Evolutionary conservation across 2,888 invertebrate species (phyloP), one percentile per base, ranked within the genome.

Genomic region (Caenorhabditis virilis): DNA sequence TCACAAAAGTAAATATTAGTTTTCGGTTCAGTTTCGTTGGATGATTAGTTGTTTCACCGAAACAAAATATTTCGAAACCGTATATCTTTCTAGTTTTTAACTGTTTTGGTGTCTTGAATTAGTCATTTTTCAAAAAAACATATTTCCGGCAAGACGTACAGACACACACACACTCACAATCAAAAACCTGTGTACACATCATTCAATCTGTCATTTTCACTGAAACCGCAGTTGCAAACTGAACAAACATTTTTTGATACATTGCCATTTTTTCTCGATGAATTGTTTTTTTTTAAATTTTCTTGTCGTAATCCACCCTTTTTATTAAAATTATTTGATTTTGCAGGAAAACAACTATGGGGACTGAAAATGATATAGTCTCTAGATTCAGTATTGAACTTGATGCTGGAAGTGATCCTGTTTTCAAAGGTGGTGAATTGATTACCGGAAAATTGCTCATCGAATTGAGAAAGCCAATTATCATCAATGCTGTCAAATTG

Each of bases 381-480:
- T 47, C 59, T 15, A 55, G 59, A 36, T 72, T 72, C 46, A 65
- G 66, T 39, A 72, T 72, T 13, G 56, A 68, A 25, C 47, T 72
- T 26, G 71, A 72, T 50, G 68, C 68, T 4, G 71, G 71, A 30
- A 50, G 51, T 11, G 62, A 55, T 26, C 71, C 71, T 11, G 57
- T 68, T 4, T 72, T 72, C 43, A 72, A 72, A 35, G 65, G 72
- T 16, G 72, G 69, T 13, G 72, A 72, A 48, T 48, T 72, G 18
- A 72, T 72, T 30, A 69, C 66, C 15, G 72, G 72, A 36, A 69
- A 66, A 38, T 23, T 72, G 22, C 50, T 57, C 20, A 69, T 72
- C 36, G 72, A 72, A 22, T 49, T 72, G 15, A 55, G 64, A 35
- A 63, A 64, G 20, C 61, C 66, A 18, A 69, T 67, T 15, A 64